Conservation (phyloP, 2,888 invertebrate species). For the Torymus texanus region DNA sequence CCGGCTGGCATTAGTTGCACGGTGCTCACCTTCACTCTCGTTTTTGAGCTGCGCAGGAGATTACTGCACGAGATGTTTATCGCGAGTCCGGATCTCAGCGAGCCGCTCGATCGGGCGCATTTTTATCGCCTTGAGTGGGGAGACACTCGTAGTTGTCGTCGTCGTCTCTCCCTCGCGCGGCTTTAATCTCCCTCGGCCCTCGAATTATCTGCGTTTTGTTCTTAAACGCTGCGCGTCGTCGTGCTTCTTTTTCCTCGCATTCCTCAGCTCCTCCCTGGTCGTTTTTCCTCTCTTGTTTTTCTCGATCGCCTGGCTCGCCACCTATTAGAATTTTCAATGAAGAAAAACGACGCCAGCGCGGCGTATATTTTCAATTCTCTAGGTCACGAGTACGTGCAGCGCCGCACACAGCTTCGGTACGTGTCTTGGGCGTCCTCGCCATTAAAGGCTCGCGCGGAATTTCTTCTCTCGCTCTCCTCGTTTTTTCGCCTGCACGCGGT, state of each 20-base stretch:
- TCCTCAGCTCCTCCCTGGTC: constrained; percentile 44
- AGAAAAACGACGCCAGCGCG: not conserved
- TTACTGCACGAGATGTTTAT: constrained; percentile 10
- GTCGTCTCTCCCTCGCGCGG: constrained; percentile 46
- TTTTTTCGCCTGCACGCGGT: not conserved
- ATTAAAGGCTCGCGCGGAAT: not conserved
- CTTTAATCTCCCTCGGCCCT: constrained; percentile 51
- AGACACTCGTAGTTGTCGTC: constrained; percentile 41
- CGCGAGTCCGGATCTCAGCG: constrained; percentile 12
- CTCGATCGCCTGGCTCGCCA: not conserved
- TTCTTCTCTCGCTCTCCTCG: not conserved
- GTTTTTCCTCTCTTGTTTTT: constrained; percentile 6
- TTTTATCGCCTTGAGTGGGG: constrained; percentile 22
- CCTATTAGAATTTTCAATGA: constrained; percentile 24
- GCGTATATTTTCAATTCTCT: constrained; percentile 25
- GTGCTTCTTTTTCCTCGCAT: constrained; percentile 57
- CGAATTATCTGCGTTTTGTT: constrained; percentile 54
- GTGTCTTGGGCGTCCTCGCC: not conserved
- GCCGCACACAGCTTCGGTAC: no score
- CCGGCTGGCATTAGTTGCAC: no score
- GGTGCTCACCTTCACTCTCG: constrained; percentile 19
- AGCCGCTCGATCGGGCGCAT: constrained; percentile 28
- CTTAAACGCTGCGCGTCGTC: constrained; percentile 32
- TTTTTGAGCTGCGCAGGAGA: not conserved
- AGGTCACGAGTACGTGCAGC: not conserved